Base-by-base conservation (phyloP, 2,888 invertebrate species). In the Rhyacophila evoluta region DNA sequence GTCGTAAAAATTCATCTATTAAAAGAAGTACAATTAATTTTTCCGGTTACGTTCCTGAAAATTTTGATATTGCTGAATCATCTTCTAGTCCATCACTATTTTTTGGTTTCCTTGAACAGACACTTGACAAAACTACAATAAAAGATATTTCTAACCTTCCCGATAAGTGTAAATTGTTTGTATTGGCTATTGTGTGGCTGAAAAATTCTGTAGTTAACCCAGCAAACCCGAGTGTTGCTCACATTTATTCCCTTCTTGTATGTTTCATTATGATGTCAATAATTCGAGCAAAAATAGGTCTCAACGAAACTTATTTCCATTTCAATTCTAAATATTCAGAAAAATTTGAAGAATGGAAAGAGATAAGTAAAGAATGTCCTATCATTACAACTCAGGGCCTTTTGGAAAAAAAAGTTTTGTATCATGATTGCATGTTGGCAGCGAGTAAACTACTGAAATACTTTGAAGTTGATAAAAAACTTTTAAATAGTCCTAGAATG, bases 121-220 rank as follows among this genome's bases (percentile, higher is more conserved):
- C 87, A 77, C 85, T 92, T 68, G 84, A 87, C 2, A 82, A 84
- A 68, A 83, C 87, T 27, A 86, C 89, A 84, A 78, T 87, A 2
- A 81, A 83, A 29, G 80, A 86, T 27, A 83, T 93, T 76, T 83
- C 88, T 12, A 82, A 85, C 39, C 85, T 93, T 78, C 93, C 93
- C 19, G 78, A 84, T 1, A 88, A 91, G 82, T 93, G 93, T 90
- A 90, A 89, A 84, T 83, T 94, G 36, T 91, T 90, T 83, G 86
- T 93, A 83, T 86, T 92, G 38, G 85, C 91, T 12, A 83, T 93
- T 1, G 85, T 92, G 1, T 94, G 91, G 88, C 93, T 94, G 91
- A 87, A 83, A 41, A 85, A 81, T 84, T 88, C 86, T 86, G 87
- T 86, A 83, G 85, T 83, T 84, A 84, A 86, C 79, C 33, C 88